Evolutionary conservation across 2,797 vertebrate genomes (phyloP), one percentile per base, ranked within the genome.

Genomic region (Melanotaenia nigrans): DNA sequence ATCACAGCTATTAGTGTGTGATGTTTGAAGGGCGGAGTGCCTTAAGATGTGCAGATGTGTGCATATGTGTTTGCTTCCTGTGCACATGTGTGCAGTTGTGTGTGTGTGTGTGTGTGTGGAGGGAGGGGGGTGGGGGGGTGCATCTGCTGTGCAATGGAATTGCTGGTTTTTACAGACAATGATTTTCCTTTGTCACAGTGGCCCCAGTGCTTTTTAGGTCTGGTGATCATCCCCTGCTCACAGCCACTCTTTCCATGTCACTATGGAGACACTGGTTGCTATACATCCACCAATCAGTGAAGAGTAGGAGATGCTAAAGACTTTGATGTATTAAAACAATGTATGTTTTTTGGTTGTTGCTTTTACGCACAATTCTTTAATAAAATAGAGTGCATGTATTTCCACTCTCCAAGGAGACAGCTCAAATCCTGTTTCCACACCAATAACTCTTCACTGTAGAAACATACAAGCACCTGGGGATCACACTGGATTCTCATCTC

Each of bases 251-350:
- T 79, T 89, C 62, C 81, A 71, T 77, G 81, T 92, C 87, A 87
- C 89, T 88, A 88, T 91, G 88, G 90, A 87, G 83, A 93, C 90
- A 84, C 84, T 51, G 83, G 86, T 86, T 89, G 86, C 89, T 90
- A 84, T 86, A 85, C 81, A 61, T 91, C 80, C 88, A 83, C 85
- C 89, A 89, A 88, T 90, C 87, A 80, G 49, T 56, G 67, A 25
- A 30, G 61, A 72, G 65, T 9, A 60, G 22, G 53, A 57, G 56
- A 75, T 72, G 54, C 77, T 47, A 68, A 84, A 85, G 83, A 75
- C 70, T 75, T 78, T 62, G 49, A 49, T 35, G 35, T 28, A 58
- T 51, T 64, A 71, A 75, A 67, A 77, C 36, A 38, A 4, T 49
- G 18, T 53, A 36, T 47, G 24, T 65, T 42, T 68, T 81, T 70